Conservation (phyloP, 2,113 vertebrate species). For the Mellivora capensis region DNA sequence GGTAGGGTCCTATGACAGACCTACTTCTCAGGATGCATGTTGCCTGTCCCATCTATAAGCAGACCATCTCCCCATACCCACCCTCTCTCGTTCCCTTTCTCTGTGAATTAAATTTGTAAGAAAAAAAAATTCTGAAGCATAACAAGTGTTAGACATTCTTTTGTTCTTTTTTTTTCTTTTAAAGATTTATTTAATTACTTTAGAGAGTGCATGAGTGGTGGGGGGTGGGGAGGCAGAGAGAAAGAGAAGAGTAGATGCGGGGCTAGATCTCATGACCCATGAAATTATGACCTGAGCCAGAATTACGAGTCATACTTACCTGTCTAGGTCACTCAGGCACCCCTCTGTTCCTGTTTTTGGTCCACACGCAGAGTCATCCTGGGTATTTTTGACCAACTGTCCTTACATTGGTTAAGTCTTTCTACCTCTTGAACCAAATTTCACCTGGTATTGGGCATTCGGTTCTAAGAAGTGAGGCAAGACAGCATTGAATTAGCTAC, state of each 20-base stretch:
- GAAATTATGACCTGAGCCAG: neutral
- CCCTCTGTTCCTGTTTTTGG: neutral
- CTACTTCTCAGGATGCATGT: neutral
- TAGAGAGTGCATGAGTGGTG: neutral
- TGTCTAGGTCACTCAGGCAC: neutral
- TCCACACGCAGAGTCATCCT: neutral
- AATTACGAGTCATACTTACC: neutral
- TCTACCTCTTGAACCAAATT: neutral
- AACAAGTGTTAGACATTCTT: neutral
- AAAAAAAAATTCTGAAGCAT: neutral
- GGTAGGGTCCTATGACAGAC: neutral
- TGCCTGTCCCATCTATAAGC: neutral
- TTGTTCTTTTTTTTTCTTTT: neutral
- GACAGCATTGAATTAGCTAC: neutral
- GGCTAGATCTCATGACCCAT: neutral
- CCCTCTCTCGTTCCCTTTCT: neutral
- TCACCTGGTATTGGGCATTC: neutral
- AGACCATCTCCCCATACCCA: neutral
- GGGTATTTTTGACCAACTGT: neutral
- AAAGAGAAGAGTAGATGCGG: neutral
- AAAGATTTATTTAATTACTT: neutral
- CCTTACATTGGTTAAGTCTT: neutral
- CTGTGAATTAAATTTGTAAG: neutral
- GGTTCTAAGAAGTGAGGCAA: neutral
- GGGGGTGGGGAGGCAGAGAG: neutral